A percentile compares a stretch with the other conserved stretches of the same genome.
Evolutionary conservation across 30 jellyfish, hydroid and myxozoan species (phyloP).

Genomic region (Chironex yamaguchii): DNA sequence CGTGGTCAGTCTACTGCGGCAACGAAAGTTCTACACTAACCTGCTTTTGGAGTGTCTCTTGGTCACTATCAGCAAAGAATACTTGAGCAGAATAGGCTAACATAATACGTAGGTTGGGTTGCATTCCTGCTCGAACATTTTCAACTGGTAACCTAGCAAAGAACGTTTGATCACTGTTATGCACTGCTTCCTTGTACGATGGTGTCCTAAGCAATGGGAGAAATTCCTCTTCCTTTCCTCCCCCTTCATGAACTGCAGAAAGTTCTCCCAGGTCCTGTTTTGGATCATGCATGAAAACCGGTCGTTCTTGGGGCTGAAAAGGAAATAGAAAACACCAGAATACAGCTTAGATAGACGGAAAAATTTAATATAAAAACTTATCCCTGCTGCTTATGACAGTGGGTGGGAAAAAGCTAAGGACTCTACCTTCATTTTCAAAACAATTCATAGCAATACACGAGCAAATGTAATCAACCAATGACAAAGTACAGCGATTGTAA

Average conservation of each 20-base stretch:
- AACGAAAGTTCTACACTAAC: too few species aligned
- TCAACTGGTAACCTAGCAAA: conserved; percentile 84
- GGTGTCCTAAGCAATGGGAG: conserved; percentile 89
- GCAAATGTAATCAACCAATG: too few species aligned
- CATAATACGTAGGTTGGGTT: conserved; percentile 82
- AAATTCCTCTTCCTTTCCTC: conserved; percentile 60
- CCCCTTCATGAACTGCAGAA: neutral
- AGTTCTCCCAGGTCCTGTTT: conserved; percentile 37
- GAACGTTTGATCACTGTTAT: conserved; percentile 77
- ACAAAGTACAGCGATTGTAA: too few species aligned
- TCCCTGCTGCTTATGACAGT: too few species aligned
- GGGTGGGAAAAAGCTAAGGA: too few species aligned
- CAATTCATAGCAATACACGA: too few species aligned
- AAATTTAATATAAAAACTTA: too few species aligned
- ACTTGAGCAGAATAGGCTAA: conserved; percentile 81
- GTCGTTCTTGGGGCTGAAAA: conserved; percentile 73
- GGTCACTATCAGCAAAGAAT: conserved; percentile 73
- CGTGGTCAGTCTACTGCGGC: too few species aligned
- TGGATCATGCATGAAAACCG: conserved; percentile 91
- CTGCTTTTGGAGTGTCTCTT: conserved; percentile 83
- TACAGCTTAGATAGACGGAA: too few species aligned
- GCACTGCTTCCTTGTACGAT: conserved; percentile 97
- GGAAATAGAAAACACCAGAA: neutral
- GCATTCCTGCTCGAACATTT: conserved; percentile 93
- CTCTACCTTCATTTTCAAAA: too few species aligned